Base-by-base conservation (phyloP, 2,888 invertebrate species). In the Coecobrya sp. region DNA sequence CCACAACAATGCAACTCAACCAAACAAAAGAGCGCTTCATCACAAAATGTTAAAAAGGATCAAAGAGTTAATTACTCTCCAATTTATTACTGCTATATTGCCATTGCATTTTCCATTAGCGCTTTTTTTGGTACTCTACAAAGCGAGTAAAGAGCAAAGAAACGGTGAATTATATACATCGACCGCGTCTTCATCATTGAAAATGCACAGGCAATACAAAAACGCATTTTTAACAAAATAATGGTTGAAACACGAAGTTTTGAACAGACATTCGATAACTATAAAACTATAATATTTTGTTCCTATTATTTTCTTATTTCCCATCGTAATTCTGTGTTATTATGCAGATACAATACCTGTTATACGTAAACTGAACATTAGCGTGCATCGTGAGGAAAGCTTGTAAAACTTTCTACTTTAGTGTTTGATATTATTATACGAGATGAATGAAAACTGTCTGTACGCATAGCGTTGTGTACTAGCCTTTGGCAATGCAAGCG, bases 371-470 rank as follows among this genome's bases (percentile, higher is more conserved):
- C 59, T 85, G 65, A 76, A 90, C 85, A 90, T 85, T 86, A 79
- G 45, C 52, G 59, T 76, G 65, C 79, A n/a, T 90, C 90, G 90
- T 76, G 90, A 85, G 85, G 85, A 90, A 86, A 85, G 62, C 49
- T 22, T 52, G 49, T 16, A 52, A 85, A 86, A 90, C 90, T 90
- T 90, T 90, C 90, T 90, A 90, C 90, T 90, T 59, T 45, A 85
- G 22, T 62, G 85, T 27, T 62, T 49, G 36, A 79, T 52, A 4
- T 2, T 7, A 36, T 36, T 36, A 52, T 30, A 3, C 25, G 27
- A 13, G 25, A 79, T n/a, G 30, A 65, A 55, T 55, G 55, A 49
- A 49, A 49, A n/a, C 55, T n/a, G 1, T 55, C 19, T n/a, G 55
- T 55, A 10, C 10, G 62, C 22, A 62, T 25, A 62, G 4, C n/a